Evolutionary conservation across 2,797 vertebrate species (phyloP), one percentile per base, ranked within the genome.

Genomic region (Parauchenoglanis punctatus): DNA sequence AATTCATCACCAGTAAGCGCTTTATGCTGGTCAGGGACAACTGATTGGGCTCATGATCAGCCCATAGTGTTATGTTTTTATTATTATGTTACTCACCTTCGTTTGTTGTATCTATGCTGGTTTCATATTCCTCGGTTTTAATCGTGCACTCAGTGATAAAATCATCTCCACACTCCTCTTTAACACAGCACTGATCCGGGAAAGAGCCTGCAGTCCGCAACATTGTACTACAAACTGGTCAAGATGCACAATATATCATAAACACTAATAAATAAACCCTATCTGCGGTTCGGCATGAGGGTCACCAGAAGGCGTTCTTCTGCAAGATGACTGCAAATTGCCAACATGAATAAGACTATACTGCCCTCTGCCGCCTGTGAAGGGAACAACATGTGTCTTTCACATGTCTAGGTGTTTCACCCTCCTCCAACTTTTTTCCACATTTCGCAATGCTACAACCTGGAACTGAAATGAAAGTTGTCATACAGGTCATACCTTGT

Each of bases 291-390:
- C 15, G n/a, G 52, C 2, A 76, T 7, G n/a, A 83, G 28, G 4
- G 23, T 1, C 81, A 68, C 15, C 3, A 23, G 13, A 67, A 52
- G 18, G 44, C 35, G 54, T 87, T 82, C 85, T 82, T 87, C 85
- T 87, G 44, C 78, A 61, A 20, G 40, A 70, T 56, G 1, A 20
- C 28, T 35, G 76, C 18, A 35, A 11, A 35, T 6, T 58, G 15
- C 5, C 1, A 31, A 31, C 11, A 23, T 17, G 12, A n/a, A 13
- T 12, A 1, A 31, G 25, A 12, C 13, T 68, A 31, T 12, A 87
- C 85, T 82, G 85, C 85, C 85, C 85, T 28, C 85, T 86, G 58
- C n/a, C n/a, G n/a, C n/a, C n/a, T n/a, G n/a, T n/a, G n/a, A n/a
- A n/a, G n/a, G n/a, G n/a, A n/a, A n/a, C n/a, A n/a, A 59, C 20